A percentile compares a stretch with the other conserved stretches of the same genome.
Conservation (phyloP, 1,140 invertebrate species). For the Eufriesea mexicana region DNA sequence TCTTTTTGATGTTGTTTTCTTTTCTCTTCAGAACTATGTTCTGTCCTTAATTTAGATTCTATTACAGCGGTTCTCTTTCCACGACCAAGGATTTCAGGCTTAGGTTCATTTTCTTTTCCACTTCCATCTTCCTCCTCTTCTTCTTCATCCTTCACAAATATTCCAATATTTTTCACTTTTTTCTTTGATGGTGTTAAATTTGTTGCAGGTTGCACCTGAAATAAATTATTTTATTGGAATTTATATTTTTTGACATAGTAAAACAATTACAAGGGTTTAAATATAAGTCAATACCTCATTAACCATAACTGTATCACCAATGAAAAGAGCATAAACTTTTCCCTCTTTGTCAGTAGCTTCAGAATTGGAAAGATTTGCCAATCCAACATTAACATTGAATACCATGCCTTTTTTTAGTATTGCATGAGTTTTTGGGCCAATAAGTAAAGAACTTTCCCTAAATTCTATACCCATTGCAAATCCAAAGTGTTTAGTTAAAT, state of each 20-base stretch:
- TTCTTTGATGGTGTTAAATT: conserved; percentile 96
- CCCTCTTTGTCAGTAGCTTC: conserved; percentile 92
- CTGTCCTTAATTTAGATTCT: conserved; percentile 96
- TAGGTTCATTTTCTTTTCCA: conserved; percentile 87
- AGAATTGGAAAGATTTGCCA: conserved; percentile 93
- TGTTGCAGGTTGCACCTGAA: conserved; percentile 89
- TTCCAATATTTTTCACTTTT: conserved; percentile 97
- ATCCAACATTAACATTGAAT: conserved; percentile 97
- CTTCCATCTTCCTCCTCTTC: conserved; percentile 91
- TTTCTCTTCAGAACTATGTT: conserved; percentile 98
- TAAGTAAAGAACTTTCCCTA: conserved; percentile 95
- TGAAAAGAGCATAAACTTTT: conserved; percentile 96
- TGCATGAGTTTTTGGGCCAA: conserved; percentile 93
- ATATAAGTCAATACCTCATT: conserved; percentile 86
- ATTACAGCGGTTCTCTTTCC: conserved; percentile 96
- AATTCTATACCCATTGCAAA: conserved; percentile 99
- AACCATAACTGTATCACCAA: conserved; percentile 98
- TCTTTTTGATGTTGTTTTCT: conserved; percentile 98
- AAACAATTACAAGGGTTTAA: background rate
- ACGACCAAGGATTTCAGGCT: conserved; percentile 86
- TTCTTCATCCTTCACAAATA: conserved; percentile 97
- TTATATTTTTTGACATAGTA: background rate
- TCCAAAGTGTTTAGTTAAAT: conserved; percentile 97
- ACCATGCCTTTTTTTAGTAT: conserved; percentile 97
- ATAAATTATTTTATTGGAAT: background rate